Base-by-base conservation (phyloP, 2,113 vertebrate species). In the Rhizomys pruinosus region DNA sequence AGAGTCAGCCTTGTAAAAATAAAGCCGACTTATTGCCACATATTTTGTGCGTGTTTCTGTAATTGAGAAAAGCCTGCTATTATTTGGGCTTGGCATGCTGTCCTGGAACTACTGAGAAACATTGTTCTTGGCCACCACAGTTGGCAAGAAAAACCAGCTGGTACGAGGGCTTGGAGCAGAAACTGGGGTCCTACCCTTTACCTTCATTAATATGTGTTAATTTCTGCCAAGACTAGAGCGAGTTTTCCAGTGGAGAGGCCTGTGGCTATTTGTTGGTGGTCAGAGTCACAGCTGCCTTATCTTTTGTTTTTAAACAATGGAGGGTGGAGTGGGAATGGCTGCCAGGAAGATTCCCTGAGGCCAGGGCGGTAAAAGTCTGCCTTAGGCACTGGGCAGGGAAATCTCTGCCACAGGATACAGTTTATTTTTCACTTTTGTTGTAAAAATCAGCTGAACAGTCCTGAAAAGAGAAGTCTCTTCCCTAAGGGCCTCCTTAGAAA, bases 231-330 rank as follows among this genome's bases (percentile, higher is more conserved):
- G 68, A 94, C 71, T 72, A 69, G 90, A 91, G 89, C n/a, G 61
- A 86, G 64, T 94, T 95, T 93, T 93, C 78, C 94, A 93, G 81
- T 86, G 32, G 87, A 94, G 74, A 77, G 82, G 86, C 71, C 64
- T 5, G 69, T 89, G 88, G 82, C 91, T 66, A 92, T 93, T 95
- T 95, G 77, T 74, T 27, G 68, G 37, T 72, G 91, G 77, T 94
- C 88, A 78, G 34, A 92, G 92, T 81, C 78, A 59, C 93, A 96
- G 92, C 90, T 94, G 96, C 90, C 29, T 90, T 87, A 84, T 93
- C 91, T 95, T 96, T 97, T 97, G 94, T 97, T 17, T 95, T 64
- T 52, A 93, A 94, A 97, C 94, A 97, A 94, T 93, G 88, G 42
- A 91, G 88, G 97, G 95, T 79, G 91, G 97, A 87, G 86, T 76